phyloP scores from a whole-genome alignment of 1,140 invertebrate genomes.

The Babylonia areolata region DNA sequence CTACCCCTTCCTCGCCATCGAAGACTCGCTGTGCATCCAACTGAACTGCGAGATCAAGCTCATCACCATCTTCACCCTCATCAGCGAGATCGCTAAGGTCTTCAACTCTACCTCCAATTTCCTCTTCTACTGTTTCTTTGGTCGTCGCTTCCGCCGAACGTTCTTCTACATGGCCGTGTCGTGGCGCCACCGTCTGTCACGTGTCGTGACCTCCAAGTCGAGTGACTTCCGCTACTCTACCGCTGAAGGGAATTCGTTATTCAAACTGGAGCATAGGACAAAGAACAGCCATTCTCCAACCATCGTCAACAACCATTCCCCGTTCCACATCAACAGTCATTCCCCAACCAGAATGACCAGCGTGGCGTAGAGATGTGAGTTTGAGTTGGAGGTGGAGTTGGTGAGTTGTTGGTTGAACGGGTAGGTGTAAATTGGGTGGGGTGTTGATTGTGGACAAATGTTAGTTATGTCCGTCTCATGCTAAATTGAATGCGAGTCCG shows the following conservation, averaged over 20 bases:
- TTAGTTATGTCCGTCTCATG: no score
- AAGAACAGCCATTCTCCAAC: not conserved
- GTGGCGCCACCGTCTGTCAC: conserved; percentile 23
- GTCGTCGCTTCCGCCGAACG: conserved; percentile 24
- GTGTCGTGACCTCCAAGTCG: conserved; percentile 25
- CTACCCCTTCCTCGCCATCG: conserved; percentile 37
- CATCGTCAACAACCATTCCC: not conserved
- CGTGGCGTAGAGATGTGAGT: not conserved
- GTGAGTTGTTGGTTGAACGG: no score
- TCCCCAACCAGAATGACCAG: not conserved
- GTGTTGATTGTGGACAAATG: no score
- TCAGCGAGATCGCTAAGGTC: conserved; percentile 41
- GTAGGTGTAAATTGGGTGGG: no score
- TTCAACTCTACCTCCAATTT: conserved; percentile 37
- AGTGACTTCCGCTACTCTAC: conserved; percentile 19
- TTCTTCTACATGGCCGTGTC: conserved; percentile 21
- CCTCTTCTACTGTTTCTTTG: conserved; percentile 41
- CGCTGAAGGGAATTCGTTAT: not conserved
- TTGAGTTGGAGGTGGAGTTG: no score
- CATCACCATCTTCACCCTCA: conserved; percentile 18
- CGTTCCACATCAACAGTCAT: not conserved
- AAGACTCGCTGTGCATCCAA: conserved; percentile 29
- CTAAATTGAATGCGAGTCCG: no score
- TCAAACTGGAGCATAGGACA: conserved; percentile 12
- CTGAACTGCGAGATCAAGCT: conserved; percentile 18